phyloP scores from a whole-genome alignment of 2,888 invertebrate genomes.

The Cerastis rubricosa region DNA sequence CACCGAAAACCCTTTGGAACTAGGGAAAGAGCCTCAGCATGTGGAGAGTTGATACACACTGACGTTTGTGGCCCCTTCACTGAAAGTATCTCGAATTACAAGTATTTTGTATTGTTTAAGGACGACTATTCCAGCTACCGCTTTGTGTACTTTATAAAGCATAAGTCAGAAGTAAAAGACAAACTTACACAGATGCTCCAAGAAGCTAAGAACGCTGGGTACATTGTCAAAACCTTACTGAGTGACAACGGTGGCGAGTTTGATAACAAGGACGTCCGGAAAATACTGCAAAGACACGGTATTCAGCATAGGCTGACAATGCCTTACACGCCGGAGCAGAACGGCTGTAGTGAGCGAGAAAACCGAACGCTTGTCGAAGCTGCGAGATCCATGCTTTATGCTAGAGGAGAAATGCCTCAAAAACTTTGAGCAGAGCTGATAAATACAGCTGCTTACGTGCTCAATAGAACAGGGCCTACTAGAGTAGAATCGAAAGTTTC shows the following conservation, averaged over 20 bases:
- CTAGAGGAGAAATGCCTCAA: not conserved
- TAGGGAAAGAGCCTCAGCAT: too few species aligned
- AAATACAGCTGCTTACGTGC: not conserved
- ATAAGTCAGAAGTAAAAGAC: not conserved
- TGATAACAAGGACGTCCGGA: not conserved
- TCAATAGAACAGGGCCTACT: not conserved
- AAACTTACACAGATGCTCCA: not conserved
- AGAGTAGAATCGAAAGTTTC: too few species aligned
- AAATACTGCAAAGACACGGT: too few species aligned
- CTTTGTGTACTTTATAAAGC: not conserved
- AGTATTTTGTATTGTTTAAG: not conserved
- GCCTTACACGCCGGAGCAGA: not conserved
- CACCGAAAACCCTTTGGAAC: too few species aligned
- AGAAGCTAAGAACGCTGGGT: not conserved
- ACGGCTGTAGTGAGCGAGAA: constrained; percentile 1
- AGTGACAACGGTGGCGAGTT: constrained; percentile 4
- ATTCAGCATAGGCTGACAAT: too few species aligned
- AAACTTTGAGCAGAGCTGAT: not conserved
- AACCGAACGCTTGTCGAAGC: not conserved
- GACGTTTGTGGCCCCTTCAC: too few species aligned
- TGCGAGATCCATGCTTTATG: not conserved
- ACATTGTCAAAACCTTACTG: not conserved
- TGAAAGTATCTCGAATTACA: not conserved
- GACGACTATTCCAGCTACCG: not conserved
- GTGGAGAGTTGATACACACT: too few species aligned